phyloP scores from a whole-genome alignment of 64 coral and sea anemone genomes.

The Acropora tenuis region DNA sequence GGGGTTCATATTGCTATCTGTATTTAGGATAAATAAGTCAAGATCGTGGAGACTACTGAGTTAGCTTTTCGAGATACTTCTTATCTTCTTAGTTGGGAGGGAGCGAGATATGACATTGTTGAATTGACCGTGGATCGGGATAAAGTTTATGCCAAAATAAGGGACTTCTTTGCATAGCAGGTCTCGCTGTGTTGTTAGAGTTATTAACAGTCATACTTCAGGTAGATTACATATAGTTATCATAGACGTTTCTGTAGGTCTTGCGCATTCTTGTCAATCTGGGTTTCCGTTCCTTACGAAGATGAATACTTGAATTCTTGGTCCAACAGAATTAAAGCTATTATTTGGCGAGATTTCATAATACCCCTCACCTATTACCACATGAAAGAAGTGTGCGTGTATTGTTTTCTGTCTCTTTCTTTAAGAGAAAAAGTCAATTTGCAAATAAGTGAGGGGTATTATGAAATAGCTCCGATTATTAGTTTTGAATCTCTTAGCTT shows the following conservation, averaged over 20 bases:
- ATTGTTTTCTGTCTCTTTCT: too few relatives aligned
- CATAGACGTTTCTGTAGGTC: neutral
- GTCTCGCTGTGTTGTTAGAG: constrained; percentile 4
- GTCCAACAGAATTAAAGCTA: constrained; percentile 41
- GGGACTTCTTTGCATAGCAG: constrained; percentile 1
- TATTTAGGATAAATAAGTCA: neutral
- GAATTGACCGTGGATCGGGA: neutral
- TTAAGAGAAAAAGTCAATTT: too few relatives aligned
- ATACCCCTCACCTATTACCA: too few relatives aligned
- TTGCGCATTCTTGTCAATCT: constrained; percentile 6
- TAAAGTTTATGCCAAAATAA: constrained; percentile 2
- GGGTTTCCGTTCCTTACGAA: constrained; percentile 26
- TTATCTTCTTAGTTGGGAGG: neutral
- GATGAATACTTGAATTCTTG: constrained; percentile 23
- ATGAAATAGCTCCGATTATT: too few relatives aligned
- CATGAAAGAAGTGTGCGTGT: too few relatives aligned
- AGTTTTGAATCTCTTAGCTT: constrained; percentile 14
- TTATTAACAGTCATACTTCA: neutral
- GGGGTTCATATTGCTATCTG: neutral
- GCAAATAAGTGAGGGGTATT: too few relatives aligned
- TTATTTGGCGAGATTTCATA: too few relatives aligned
- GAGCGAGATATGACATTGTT: neutral
- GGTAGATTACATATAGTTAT: neutral
- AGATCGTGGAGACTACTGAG: neutral
- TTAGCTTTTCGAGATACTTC: constrained; percentile 24